Conservation (phyloP, 2,888 invertebrate genomes). For the Himalopsyche japonica region DNA sequence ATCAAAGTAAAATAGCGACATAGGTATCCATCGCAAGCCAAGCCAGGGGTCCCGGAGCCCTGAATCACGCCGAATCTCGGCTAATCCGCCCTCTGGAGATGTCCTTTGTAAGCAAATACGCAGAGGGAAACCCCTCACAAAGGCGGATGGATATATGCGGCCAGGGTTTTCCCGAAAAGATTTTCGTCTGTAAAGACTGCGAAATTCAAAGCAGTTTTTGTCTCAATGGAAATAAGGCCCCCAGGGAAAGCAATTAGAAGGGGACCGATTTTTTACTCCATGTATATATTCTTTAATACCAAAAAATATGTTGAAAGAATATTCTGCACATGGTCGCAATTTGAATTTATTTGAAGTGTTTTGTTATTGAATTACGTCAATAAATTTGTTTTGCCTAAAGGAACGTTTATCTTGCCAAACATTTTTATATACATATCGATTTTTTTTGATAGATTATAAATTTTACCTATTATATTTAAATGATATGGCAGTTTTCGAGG, state of each 20-base stretch:
- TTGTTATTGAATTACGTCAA: no score
- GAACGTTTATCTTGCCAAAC: no score
- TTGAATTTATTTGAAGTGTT: no score
- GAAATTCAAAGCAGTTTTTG: background rate
- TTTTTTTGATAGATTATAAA: no score
- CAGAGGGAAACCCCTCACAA: conserved; percentile 12
- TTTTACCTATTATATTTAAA: no score
- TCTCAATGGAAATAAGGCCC: background rate
- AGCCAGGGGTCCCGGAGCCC: background rate
- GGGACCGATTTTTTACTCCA: background rate
- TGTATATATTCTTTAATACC: background rate
- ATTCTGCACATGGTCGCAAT: background rate
- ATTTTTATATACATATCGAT: no score
- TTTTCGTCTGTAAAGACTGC: background rate
- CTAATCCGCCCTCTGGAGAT: conserved; percentile 11
- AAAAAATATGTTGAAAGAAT: background rate
- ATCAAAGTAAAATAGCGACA: background rate
- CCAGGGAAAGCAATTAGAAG: background rate
- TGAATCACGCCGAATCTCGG: background rate
- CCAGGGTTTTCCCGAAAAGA: background rate
- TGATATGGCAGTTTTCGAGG: no score
- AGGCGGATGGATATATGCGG: background rate
- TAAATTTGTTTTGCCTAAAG: no score
- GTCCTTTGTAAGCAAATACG: conserved; percentile 31
- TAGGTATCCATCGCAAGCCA: background rate